Conservation (phyloP, 2,797 vertebrate species). For the Oryzias sinensis region DNA sequence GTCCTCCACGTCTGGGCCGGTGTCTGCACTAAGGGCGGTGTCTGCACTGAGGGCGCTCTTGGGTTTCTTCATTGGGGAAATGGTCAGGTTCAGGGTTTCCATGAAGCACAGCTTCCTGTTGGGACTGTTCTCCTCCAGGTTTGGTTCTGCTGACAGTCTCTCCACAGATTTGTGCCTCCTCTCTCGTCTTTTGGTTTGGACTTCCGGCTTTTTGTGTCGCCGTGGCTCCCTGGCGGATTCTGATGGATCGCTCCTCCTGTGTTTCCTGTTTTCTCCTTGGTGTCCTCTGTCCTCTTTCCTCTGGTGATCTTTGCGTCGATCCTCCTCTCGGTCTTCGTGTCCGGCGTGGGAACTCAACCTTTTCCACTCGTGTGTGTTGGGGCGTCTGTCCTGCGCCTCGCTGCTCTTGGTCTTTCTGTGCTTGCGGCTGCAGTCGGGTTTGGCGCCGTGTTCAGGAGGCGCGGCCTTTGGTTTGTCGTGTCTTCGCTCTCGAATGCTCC, state of each 20-base stretch:
- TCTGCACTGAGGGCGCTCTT: constrained; percentile 4
- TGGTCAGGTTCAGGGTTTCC: constrained; percentile 94
- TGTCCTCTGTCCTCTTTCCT: constrained; percentile 76
- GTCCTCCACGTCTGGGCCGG: constrained; percentile 14
- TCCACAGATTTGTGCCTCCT: constrained; percentile 15
- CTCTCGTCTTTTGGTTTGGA: constrained; percentile 25
- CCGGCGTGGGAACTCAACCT: constrained; percentile 41
- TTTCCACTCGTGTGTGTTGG: constrained; percentile 69
- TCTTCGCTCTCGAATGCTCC: constrained; percentile 27
- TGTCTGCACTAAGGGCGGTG: background rate
- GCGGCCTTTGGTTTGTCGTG: constrained; percentile 24
- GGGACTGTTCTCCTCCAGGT: constrained; percentile 71
- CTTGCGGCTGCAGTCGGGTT: constrained; percentile 48
- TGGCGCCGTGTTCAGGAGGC: constrained; percentile 31
- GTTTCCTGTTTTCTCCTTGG: constrained; percentile 70
- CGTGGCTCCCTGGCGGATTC: constrained; percentile 51
- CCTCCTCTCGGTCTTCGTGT: constrained; percentile 40
- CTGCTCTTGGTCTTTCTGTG: constrained; percentile 31
- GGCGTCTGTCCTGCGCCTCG: constrained; percentile 25
- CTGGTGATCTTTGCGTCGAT: constrained; percentile 65
- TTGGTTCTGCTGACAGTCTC: constrained; percentile 31
- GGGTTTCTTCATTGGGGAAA: constrained; percentile 74
- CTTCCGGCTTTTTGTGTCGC: constrained; percentile 70
- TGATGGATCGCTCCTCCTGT: constrained; percentile 38
- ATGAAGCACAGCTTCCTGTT: constrained; percentile 94